Evolutionary conservation across 2,888 invertebrate species (phyloP).

Genomic region (Uloborus plumipes): DNA sequence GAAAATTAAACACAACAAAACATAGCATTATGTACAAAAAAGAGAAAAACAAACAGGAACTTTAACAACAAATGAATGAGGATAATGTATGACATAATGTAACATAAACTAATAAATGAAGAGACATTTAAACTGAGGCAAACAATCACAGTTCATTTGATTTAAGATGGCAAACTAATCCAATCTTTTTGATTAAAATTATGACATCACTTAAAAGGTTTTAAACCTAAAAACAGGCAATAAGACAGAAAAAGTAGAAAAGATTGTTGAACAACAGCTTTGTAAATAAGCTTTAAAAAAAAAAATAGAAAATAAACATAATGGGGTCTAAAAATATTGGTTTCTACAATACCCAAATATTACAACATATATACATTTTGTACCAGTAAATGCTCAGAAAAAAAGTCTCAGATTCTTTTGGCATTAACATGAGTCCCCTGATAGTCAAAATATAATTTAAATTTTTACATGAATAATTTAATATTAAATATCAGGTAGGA

Average conservation of each 20-base stretch:
- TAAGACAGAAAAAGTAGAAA: conserved; percentile 34
- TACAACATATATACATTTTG: background rate
- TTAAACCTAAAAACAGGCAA: conserved; percentile 35
- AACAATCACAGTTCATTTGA: conserved; percentile 59
- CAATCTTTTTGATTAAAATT: background rate
- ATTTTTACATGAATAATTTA: background rate
- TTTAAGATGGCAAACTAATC: conserved; percentile 12
- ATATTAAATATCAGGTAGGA: conserved; percentile 18
- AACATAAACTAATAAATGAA: background rate
- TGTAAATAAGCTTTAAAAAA: background rate
- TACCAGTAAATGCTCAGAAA: too few species aligned
- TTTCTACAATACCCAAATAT: background rate
- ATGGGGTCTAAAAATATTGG: background rate
- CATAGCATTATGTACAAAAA: background rate
- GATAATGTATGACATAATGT: too few species aligned
- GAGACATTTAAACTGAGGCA: background rate
- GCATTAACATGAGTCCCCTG: too few species aligned
- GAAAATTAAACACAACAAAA: too few species aligned
- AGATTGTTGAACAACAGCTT: conserved; percentile 1
- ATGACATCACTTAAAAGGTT: background rate
- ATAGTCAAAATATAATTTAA: too few species aligned
- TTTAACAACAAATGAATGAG: background rate
- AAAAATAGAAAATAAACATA: too few species aligned
- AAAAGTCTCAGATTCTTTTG: too few species aligned
- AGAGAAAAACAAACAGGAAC: background rate